These are phyloP conservation scores for Pristionchus entomophagus DNA, from an alignment of 2,888 invertebrate genomes.

Conservation along the genomic window DNA sequence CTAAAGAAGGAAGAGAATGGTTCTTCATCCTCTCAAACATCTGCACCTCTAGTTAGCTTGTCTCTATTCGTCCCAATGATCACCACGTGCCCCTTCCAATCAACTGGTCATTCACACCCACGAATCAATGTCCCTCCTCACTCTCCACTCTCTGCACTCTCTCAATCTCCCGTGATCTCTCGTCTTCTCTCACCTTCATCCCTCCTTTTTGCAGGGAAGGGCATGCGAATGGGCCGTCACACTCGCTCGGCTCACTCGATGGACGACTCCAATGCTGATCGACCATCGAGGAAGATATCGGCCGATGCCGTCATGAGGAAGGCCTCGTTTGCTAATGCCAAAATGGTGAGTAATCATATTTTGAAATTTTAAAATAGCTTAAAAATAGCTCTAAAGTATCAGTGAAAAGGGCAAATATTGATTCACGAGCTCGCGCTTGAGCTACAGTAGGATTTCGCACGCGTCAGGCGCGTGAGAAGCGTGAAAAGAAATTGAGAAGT, in stretches of 20 bases:
- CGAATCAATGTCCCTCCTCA: not conserved
- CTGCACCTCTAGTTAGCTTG: not conserved
- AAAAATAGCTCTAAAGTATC: no score
- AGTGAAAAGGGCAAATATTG: no score
- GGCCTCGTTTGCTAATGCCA: slow-evolving; percentile 64
- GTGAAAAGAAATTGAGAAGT: not conserved
- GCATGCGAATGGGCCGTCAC: slow-evolving; percentile 55
- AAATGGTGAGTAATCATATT: slow-evolving; percentile 54
- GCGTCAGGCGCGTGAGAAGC: not conserved
- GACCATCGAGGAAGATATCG: slow-evolving; percentile 63
- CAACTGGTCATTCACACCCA: not conserved
- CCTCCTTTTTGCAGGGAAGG: slow-evolving; percentile 17
- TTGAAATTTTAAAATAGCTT: not conserved
- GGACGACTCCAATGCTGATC: slow-evolving; percentile 59
- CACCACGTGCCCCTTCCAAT: not conserved
- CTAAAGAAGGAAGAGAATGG: no score
- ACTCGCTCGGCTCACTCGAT: slow-evolving; percentile 63
- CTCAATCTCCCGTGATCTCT: not conserved
- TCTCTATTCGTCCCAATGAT: not conserved
- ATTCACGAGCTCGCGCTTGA: no score
- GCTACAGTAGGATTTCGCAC: no score
- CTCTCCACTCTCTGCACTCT: not conserved
- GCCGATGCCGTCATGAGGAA: slow-evolving; percentile 65
- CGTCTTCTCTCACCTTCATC: not conserved
- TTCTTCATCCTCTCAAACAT: not conserved